Percentiles rank a stretch among this genome's conserved stretches.
Conservation (phyloP, 2,797 vertebrate genomes). For the Hemibagrus guttatus region DNA sequence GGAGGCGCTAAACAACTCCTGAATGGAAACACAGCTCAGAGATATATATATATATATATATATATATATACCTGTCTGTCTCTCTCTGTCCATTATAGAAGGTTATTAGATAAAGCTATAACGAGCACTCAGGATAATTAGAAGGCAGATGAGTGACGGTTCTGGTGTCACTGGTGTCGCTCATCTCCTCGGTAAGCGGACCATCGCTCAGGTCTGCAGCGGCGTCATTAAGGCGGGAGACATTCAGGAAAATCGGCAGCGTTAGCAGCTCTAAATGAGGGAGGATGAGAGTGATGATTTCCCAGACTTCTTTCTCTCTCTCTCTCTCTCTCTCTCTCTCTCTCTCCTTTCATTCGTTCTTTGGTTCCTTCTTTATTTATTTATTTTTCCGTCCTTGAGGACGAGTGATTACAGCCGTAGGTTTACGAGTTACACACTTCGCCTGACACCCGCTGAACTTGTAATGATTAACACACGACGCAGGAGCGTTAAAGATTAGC, state of each 20-base stretch:
- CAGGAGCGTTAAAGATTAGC: neutral
- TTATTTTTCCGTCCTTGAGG: conserved; percentile 46
- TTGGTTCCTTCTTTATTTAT: neutral
- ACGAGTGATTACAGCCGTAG: conserved; percentile 59
- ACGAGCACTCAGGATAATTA: conserved; percentile 75
- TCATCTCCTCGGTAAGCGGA: conserved; percentile 67
- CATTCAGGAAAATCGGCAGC: conserved; percentile 31
- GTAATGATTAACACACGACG: conserved; percentile 62
- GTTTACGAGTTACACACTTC: conserved; percentile 51
- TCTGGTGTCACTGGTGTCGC: conserved; percentile 54
- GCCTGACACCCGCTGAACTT: conserved; percentile 57
- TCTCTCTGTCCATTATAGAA: conserved; percentile 62
- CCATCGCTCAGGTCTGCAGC: conserved; percentile 68
- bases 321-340: neutral
- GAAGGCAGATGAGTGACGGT: conserved; percentile 67
- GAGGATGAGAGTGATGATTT: conserved; percentile 34
- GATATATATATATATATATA: too few relatives aligned
- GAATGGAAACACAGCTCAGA: neutral
- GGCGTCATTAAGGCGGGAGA: conserved; percentile 62
- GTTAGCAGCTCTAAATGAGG: conserved; percentile 56
- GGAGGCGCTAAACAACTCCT: neutral
- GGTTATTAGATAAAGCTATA: conserved; percentile 72
- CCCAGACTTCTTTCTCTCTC: neutral
- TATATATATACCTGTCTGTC: too few relatives aligned
- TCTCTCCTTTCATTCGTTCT: neutral